Conservation (phyloP, 2,797 vertebrate species). For the Malurus leucopterus region DNA sequence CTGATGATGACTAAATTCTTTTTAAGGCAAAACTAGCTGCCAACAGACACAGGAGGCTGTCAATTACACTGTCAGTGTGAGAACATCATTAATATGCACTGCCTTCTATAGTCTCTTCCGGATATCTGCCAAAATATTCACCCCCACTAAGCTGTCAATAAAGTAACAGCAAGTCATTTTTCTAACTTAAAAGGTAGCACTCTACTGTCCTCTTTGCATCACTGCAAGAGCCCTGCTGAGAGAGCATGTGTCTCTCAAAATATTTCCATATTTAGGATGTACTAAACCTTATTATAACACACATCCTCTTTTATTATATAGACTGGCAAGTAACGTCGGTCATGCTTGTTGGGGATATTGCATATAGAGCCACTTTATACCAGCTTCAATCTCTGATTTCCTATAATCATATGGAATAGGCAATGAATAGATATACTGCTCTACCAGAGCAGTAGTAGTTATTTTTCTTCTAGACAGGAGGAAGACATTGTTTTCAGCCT, state of each 20-base stretch:
- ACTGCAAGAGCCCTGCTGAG: neutral
- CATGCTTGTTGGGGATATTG: neutral
- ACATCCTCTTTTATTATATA: neutral
- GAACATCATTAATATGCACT: neutral
- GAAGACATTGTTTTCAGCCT: neutral
- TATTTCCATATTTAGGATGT: neutral
- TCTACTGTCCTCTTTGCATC: neutral
- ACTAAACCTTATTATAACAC: neutral
- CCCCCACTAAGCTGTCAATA: neutral
- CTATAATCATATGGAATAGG: neutral
- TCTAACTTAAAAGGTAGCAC: neutral
- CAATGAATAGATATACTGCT: neutral
- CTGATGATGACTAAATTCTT: neutral
- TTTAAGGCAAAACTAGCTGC: neutral
- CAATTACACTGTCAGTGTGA: neutral
- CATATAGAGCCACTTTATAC: neutral
- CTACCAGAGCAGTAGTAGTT: neutral
- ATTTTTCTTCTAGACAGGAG: neutral
- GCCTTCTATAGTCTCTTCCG: neutral
- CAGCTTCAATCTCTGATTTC: neutral
- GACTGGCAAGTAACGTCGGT: neutral
- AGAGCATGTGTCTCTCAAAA: neutral
- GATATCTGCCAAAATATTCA: neutral
- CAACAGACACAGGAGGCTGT: neutral
- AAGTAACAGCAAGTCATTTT: neutral